Base-by-base conservation (phyloP, 2,888 invertebrate species). In the Spicauda simplicius region DNA sequence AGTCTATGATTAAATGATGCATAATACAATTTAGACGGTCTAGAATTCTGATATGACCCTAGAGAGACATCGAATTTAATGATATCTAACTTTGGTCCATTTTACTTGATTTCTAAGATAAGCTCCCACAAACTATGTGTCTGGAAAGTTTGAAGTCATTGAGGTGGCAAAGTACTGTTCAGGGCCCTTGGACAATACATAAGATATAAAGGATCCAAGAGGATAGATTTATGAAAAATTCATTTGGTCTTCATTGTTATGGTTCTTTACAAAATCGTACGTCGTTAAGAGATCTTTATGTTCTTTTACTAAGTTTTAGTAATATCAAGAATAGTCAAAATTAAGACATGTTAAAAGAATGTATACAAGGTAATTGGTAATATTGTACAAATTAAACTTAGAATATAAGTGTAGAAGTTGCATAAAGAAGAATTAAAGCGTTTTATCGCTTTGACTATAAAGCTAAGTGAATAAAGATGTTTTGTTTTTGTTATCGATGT, bases 51-150 rank as follows among this genome's bases (percentile, higher is more conserved):
- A 54, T 62, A 18, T 20, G 33, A 62, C 54, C 16, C 45, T 12
- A 41, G 41, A 37, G 62, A 45, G 19, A 54, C 52, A 45, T 55
- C n/a, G 19, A 55, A 55, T 45, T 62, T 63, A 48, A 63, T 48
- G 19, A 30, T 25, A 20, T 54, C 54, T 41, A 54, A 62, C 53
- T 54, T n/a, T 54, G 7, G 55, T 55, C 54, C 62, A 62, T 62
- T 62, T 37, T 54, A 20, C 52, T 41, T 41, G 54, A 62, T 45
- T 62, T 25, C 54, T 25, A 62, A 54, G 54, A 62, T 62, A 37
- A 53, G 33, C 54, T 12, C 20, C 10, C 52, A 41, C 20, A 62
- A 54, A 54, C 53, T 48, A 63, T 55, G 41, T 30, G 55, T 48
- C 45, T 63, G 55, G 45, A 30, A 63, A 55, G 63, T 55, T 63